Evolutionary conservation across 2,797 vertebrate species (phyloP), one percentile per base, ranked within the genome.

Genomic region (Anabacerthia variegaticeps): DNA sequence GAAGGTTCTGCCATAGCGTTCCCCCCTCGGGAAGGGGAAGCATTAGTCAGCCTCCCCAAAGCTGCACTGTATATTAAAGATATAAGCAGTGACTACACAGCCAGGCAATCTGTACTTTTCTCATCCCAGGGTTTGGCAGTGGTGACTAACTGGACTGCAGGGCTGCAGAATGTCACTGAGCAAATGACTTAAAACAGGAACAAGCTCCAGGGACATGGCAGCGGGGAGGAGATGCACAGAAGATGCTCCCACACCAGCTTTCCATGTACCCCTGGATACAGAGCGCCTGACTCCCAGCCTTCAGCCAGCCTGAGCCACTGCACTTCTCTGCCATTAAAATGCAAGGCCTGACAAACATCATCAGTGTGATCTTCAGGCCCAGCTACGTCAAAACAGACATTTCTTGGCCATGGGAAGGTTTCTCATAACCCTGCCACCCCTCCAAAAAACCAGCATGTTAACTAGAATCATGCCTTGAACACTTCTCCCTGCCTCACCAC

Each of bases 131-230:
- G 41, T 30, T 78, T 34, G 86, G 71, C 12, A 4, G 65, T 2
- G 22, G 67, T 93, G 85, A 94, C 92, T 92, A 93, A 95, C 44
- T 3, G 83, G 89, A 21, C 93, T 63, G 93, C 83, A 92, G 85
- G 93, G 91, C 83, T 88, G 83, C 44, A 61, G 73, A 83, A 86
- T 30, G 74, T 84, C 96, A 92, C 83, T 58, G 77, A 93, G 77
- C 62, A 58, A 69, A 85, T 41, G 43, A 37, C n/a, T 17, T 28
- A n/a, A 12, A 75, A 44, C 0, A 3, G 61, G 85, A 94, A 78
- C 3, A 6, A 81, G 73, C 73, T 85, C 18, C 3, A 1, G 41
- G n/a, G 68, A 26, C 15, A 4, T 0, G 2, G 72, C 67, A 78
- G 77, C 0, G 0, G 10, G 48, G 14, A 84, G 46, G 51, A 44